Evolutionary conservation across 2,797 vertebrate species (phyloP), one percentile per base, ranked within the genome.

Genomic region (Rhynchonycteris naso): DNA sequence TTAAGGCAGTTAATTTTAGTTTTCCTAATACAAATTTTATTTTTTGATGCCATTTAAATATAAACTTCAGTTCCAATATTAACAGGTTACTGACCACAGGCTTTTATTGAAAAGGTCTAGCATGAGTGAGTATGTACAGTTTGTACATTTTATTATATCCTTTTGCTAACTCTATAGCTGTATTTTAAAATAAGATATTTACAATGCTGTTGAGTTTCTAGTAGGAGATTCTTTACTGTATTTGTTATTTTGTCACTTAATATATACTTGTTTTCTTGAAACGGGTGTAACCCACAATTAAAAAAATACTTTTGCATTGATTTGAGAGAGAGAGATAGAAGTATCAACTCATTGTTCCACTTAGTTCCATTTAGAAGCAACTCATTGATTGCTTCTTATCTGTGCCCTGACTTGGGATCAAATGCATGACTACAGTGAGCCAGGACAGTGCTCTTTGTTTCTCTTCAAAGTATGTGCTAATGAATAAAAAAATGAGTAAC

Each of bases 1-100:
- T 50, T 22, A 13, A 61, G 58, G 38, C 18, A 87, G 24, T 96
- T 97, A 91, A 97, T 98, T 96, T 97, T 82, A 88, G 79, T 96
- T 79, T 90, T 94, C 33, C 8, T 94, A 96, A 93, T 84, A 74
- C 85, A 94, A 52, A 38, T 96, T 16, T 13, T 95, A 66, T 93
- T 92, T 97, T 97, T 94, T 61, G 84, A 63, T 93, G 59, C 9
- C 56, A 83, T 89, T 94, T 96, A 94, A 75, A 16, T 85, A 61
- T 87, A 87, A 94, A 90, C 83, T 26, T 87, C 78, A 78, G 35
- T 91, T 90, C 58, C 92, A 88, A 59, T 75, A 80, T 68, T 96
- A 83, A 83, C 6, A 95, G 78, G 84, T 93, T 83, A 58, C 16
- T 90, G 35, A 74, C 21, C 38, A 80, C 50, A 86, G 82, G 58